phyloP scores from a whole-genome alignment of 2,797 vertebrate genomes.

The Buceros bicornis region DNA sequence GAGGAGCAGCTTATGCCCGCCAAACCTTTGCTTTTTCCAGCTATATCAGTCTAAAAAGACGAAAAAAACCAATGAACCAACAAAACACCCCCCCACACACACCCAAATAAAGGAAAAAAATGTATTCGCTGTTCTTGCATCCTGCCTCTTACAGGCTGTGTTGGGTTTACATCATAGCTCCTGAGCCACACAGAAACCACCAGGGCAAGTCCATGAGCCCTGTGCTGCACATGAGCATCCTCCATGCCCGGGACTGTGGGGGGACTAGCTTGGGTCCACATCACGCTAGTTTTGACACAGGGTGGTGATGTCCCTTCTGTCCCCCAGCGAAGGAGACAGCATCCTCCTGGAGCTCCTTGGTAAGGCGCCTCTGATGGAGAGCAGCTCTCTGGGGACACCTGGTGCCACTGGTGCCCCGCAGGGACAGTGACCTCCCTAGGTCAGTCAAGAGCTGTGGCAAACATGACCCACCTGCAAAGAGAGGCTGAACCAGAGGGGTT shows the following conservation, averaged over 20 bases:
- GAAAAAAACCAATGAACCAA: not conserved
- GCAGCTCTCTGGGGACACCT: not conserved
- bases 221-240: not conserved
- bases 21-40: not conserved
- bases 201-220: accelerated
- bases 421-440: not conserved
- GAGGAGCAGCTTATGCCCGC: not conserved
- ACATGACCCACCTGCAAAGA: not conserved
- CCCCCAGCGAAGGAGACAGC: not conserved
- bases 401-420: not conserved
- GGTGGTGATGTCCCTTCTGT: not conserved
- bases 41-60: not conserved
- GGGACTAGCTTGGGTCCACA: not conserved
- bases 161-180: not conserved
- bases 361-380: not conserved
- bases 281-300: not conserved
- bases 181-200: not conserved
- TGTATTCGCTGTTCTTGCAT: not conserved
- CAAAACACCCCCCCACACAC: not conserved
- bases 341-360: not conserved
- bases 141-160: not conserved
- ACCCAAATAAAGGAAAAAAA: accelerated
- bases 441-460: not conserved
- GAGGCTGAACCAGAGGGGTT: not conserved
- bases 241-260: accelerated